These are phyloP conservation scores for Sebastes kiyomatsui DNA, from an alignment of 2,797 vertebrate species.

Conservation along the genomic window DNA sequence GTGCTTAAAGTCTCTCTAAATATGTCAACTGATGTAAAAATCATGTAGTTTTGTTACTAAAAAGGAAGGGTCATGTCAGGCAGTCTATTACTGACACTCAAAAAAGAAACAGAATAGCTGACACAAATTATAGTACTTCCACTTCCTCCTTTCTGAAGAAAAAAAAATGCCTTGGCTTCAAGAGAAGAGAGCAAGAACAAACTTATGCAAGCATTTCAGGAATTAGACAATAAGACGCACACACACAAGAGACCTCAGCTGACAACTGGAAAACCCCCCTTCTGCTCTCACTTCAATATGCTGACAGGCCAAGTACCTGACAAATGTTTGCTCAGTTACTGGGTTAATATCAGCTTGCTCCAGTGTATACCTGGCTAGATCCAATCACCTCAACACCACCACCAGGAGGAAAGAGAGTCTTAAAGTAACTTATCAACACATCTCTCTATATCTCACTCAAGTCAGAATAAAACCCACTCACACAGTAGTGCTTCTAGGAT, in stretches of 20 bases:
- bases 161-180: conserved; percentile 22
- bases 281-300: conserved; percentile 49
- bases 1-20: background rate
- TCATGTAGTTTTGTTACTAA: background rate
- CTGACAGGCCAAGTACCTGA: conserved; percentile 61
- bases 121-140: conserved; percentile 56
- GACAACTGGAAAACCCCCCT: conserved; percentile 68
- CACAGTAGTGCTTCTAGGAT: conserved; percentile 22
- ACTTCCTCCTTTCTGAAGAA: conserved; percentile 70
- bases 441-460: background rate
- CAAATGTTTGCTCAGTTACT: conserved; percentile 35
- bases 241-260: conserved; percentile 56
- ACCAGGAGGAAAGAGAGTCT: background rate
- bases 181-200: conserved; percentile 60
- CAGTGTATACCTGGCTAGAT: conserved; percentile 15
- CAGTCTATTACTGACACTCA: background rate
- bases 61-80: background rate
- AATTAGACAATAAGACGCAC: conserved; percentile 66
- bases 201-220: conserved; percentile 79
- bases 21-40: background rate
- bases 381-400: conserved; percentile 32
- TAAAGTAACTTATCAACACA: conserved; percentile 17
- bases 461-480: background rate
- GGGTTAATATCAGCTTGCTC: conserved; percentile 36
- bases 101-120: conserved; percentile 45